Evolutionary conservation across 2,797 vertebrate species (phyloP).

Genomic region (Leptatherina wallacei): DNA sequence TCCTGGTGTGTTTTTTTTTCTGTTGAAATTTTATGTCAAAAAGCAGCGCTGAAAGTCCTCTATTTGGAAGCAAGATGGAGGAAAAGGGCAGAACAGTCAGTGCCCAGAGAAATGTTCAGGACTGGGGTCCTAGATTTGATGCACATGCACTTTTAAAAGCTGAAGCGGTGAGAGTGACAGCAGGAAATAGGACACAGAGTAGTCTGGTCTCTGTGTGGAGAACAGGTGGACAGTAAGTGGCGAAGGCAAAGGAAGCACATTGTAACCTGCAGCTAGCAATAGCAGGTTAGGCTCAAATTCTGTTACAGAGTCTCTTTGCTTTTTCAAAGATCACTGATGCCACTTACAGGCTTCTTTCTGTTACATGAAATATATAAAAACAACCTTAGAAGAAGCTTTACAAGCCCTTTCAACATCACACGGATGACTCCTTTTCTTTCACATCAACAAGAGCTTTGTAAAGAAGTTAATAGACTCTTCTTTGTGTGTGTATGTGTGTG

Average conservation of each 20-base stretch:
- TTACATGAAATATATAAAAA: constrained; percentile 7
- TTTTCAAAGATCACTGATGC: constrained; percentile 9
- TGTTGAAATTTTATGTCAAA: background rate
- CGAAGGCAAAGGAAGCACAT: constrained; percentile 26
- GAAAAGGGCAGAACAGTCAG: background rate
- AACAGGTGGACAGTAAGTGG: constrained; percentile 19
- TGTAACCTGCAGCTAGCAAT: constrained; percentile 54
- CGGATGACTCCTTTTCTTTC: background rate
- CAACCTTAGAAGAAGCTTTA: background rate
- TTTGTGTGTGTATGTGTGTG: no score
- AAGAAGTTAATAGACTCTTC: no score
- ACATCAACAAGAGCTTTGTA: background rate
- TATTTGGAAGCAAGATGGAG: constrained; percentile 6
- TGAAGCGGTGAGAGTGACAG: constrained; percentile 2
- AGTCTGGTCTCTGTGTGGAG: constrained; percentile 7
- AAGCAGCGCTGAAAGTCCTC: constrained; percentile 16
- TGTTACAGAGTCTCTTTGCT: constrained; percentile 8
- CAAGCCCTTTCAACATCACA: background rate
- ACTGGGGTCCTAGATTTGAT: constrained; percentile 11
- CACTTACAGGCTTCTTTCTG: constrained; percentile 21
- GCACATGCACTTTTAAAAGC: constrained; percentile 1
- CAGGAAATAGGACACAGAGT: constrained; percentile 26
- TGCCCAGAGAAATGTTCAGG: constrained; percentile 13
- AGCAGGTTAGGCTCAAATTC: constrained; percentile 41
- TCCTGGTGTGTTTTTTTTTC: background rate